Evolutionary conservation across 2,888 invertebrate genomes (phyloP), one percentile per base, ranked within the genome.

Genomic region (Pristionchus maxplancki): DNA sequence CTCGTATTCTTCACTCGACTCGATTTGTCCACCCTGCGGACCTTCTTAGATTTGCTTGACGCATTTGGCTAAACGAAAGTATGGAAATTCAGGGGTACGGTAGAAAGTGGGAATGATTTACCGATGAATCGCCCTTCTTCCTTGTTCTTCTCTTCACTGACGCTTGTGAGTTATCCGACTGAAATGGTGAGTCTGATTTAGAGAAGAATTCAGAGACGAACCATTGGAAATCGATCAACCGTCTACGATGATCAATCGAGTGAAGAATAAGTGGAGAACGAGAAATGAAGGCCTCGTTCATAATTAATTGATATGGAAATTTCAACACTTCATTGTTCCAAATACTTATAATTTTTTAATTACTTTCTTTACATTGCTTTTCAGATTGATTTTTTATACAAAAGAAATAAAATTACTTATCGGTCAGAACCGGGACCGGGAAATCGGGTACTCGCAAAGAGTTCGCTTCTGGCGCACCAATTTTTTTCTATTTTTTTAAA

Each of bases 71-170:
- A 40, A 74, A 74, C 13, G 6, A 28, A 13, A 5, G 24, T 28
- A 44, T 44, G 44, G 11, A 9, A 9, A 44, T 11, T 44, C 8
- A 9, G 17, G n/a, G 44, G 17, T 78, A 78, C 78, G 24, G 48
- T 67, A 67, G 67, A 31, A 31, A 2, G 15, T 15, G 34, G 0
- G 24, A 4, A 15, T 15, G 3, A 34, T 20, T 24, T 74, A 74
- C 71, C 71, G 71, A 31, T 4, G 71, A 74, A 74, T 78, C 78
- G 24, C 78, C 44, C 48, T 78, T 78, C 78, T 78, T 78, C 11
- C 13, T 24, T 17, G 44, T n/a, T 40, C 13, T 48, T 48, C 44
- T 78, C 28, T 78, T 78, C 44, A 44, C 44, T 13, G 78, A 78
- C 34, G 78, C 44, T 13, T 78, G 78, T 13, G 78, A 44, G 48